Percentiles rank a stretch among this genome's conserved stretches.
phyloP scores from a whole-genome alignment of 2,888 invertebrate genomes.

The Hetaerina titia region DNA sequence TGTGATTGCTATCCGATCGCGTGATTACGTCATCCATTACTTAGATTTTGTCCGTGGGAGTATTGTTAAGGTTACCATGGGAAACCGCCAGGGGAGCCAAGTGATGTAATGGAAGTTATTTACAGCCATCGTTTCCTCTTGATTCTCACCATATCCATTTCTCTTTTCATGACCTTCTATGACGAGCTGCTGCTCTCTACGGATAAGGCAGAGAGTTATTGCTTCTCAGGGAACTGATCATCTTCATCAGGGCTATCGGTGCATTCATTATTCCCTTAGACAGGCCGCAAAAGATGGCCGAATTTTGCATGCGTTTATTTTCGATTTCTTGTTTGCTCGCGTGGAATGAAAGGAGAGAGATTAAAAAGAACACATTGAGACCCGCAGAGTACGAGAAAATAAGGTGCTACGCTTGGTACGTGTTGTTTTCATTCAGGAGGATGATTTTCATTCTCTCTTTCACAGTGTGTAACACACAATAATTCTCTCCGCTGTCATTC shows the following conservation, averaged over 20 bases:
- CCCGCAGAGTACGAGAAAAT: no score
- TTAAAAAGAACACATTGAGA: no score
- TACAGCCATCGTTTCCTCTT: background rate
- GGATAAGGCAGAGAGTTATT: conserved; percentile 8
- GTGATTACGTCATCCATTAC: background rate
- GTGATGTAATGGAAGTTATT: conserved; percentile 19
- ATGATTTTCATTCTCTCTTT: no score
- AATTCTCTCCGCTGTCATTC: no score
- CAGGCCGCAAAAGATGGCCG: background rate
- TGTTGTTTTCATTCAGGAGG: no score
- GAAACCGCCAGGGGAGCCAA: background rate
- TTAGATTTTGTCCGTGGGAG: background rate
- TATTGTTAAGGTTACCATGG: background rate
- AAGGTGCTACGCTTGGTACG: no score
- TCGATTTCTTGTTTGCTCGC: no score
- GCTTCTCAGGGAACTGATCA: background rate
- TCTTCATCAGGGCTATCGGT: background rate
- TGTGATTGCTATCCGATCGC: background rate
- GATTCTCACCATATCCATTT: background rate
- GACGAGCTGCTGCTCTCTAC: background rate
- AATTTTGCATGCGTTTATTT: background rate
- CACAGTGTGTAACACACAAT: no score
- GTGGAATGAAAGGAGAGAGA: no score
- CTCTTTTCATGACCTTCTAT: background rate
- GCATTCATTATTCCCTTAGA: background rate